These are phyloP conservation scores for Oscheius sp. DNA, from an alignment of 2,888 invertebrate genomes.

Conservation along the genomic window DNA sequence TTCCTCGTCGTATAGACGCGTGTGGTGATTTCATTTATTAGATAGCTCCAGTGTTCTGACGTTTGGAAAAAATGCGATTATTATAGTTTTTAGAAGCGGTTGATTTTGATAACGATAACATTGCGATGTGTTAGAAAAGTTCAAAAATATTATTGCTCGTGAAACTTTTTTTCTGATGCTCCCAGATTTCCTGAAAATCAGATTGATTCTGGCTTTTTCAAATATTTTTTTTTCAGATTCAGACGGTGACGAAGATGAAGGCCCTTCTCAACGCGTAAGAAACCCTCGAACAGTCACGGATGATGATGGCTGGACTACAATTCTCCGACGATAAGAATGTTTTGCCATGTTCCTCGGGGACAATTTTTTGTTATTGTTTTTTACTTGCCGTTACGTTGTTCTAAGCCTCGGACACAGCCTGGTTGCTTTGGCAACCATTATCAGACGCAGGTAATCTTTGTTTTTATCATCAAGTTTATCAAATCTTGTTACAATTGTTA, in stretches of 20 bases:
- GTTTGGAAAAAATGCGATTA: too few relatives aligned
- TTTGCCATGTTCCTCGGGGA: too few relatives aligned
- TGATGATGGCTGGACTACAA: conserved; percentile 68
- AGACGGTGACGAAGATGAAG: conserved; percentile 29
- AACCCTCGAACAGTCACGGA: conserved; percentile 56
- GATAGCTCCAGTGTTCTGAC: too few relatives aligned
- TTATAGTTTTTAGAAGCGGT: too few relatives aligned
- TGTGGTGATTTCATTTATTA: too few relatives aligned
- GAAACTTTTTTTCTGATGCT: too few relatives aligned
- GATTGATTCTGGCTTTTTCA: too few relatives aligned
- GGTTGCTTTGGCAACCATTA: conserved; percentile 25
- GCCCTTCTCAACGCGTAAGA: conserved; percentile 29
- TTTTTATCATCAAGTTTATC: background rate
- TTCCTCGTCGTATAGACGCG: too few relatives aligned
- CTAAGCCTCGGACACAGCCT: background rate
- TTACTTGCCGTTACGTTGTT: conserved; percentile 5
- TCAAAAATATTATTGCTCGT: too few relatives aligned
- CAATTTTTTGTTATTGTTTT: background rate
- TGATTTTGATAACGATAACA: too few relatives aligned
- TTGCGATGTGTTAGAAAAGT: too few relatives aligned
- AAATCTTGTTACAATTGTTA: conserved; percentile 7
- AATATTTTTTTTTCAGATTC: background rate
- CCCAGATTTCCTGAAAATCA: too few relatives aligned
- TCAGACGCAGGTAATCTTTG: conserved; percentile 5
- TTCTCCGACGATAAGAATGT: conserved; percentile 40